These are phyloP conservation scores for Omphaloscelis lunosa DNA, from an alignment of 2,888 invertebrate species.

Conservation along the genomic window DNA sequence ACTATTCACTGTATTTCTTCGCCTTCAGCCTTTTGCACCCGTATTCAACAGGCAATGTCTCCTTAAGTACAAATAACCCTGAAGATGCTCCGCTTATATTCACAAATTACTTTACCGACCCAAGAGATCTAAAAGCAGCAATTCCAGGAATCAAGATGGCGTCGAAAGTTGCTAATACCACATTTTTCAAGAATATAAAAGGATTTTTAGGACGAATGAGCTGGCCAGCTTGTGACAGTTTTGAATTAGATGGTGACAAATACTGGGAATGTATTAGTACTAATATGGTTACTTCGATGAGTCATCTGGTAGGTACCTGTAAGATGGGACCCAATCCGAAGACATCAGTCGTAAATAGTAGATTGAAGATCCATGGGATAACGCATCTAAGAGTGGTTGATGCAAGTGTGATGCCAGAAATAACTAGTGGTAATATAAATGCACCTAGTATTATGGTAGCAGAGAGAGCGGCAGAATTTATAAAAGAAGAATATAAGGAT, in stretches of 20 bases:
- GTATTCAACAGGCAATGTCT: constrained; percentile 56
- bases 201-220: constrained; percentile 60
- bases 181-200: constrained; percentile 46
- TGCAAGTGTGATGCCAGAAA: constrained; percentile 91
- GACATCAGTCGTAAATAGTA: constrained; percentile 85
- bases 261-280: constrained; percentile 57
- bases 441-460: constrained; percentile 91
- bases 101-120: constrained; percentile 54
- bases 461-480: constrained; percentile 91
- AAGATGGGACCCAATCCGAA: constrained; percentile 89
- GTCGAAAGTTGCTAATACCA: constrained; percentile 38
- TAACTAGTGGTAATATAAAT: constrained; percentile 91
- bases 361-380: constrained; percentile 86
- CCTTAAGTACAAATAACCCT: constrained; percentile 53
- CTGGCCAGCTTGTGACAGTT: constrained; percentile 45
- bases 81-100: constrained; percentile 48
- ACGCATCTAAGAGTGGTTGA: constrained; percentile 91
- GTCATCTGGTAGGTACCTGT: constrained; percentile 91
- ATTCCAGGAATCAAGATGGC: constrained; percentile 55
- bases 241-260: constrained; percentile 57
- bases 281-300: constrained; percentile 84
- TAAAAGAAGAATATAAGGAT: constrained; percentile 76
- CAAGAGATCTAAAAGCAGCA: constrained; percentile 43
- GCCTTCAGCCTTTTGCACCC: constrained; percentile 55
- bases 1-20: constrained; percentile 53